Evolutionary conservation across 1,140 invertebrate species (phyloP).

Genomic region (Scaptomyza montana): DNA sequence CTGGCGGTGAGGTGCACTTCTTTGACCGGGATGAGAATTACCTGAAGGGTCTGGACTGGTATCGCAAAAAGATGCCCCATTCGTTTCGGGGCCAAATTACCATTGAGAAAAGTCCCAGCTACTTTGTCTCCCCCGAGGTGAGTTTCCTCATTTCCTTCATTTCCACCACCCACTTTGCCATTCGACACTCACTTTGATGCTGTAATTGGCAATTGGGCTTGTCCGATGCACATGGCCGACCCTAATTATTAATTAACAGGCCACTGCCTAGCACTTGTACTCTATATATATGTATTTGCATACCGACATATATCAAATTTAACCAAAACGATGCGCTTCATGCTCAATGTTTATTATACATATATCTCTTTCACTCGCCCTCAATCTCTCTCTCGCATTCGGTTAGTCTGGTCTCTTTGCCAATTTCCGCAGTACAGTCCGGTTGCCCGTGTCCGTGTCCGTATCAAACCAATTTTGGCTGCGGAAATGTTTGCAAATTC

Average conservation of each 20-base stretch:
- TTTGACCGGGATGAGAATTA: conserved; percentile 97
- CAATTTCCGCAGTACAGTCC: conserved; percentile 39
- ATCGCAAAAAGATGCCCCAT: conserved; percentile 95
- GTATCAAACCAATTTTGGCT: conserved; percentile 70
- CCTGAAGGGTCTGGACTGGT: conserved; percentile 95
- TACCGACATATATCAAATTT: conserved; percentile 66
- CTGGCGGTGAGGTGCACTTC: conserved; percentile 96
- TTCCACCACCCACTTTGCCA: background rate
- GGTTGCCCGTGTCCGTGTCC: conserved; percentile 31
- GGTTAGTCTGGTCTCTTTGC: conserved; percentile 2
- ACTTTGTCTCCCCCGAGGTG: conserved; percentile 98
- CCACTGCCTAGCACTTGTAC: conserved; percentile 14
- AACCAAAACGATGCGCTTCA: conserved; percentile 51
- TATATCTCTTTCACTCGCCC: background rate
- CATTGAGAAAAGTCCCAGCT: conserved; percentile 98
- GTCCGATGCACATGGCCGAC: conserved; percentile 38
- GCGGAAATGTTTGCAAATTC: conserved; percentile 80
- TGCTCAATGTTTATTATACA: background rate
- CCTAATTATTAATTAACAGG: conserved; percentile 75
- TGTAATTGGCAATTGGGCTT: conserved; percentile 73
- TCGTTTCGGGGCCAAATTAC: conserved; percentile 95
- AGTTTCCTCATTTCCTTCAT: conserved; percentile 39
- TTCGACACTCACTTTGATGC: conserved; percentile 58
- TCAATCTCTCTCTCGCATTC: background rate
- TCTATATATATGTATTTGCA: background rate